Evolutionary conservation across 2,888 invertebrate genomes (phyloP), one percentile per base, ranked within the genome.

Genomic region (Punctoribates punctum): DNA sequence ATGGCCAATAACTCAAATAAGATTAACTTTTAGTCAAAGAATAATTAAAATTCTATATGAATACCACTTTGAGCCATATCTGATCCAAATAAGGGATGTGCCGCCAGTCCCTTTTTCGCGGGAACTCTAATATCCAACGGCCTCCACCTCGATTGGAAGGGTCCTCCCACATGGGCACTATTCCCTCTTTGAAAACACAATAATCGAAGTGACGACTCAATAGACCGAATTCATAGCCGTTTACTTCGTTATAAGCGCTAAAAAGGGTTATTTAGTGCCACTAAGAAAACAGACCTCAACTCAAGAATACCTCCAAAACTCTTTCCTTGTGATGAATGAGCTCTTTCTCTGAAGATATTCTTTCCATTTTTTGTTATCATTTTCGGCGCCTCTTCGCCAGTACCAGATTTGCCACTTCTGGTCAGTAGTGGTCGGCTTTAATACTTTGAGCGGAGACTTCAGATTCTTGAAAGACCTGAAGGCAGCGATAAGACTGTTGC

Each of bases 81-180:
- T 73, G n/a, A 73, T 73, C 48, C 46, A 73, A 73, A 48, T 46
- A 25, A 0, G 0, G 0, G 11, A 23, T 73, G 0, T 42, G 20
- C 8, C 23, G 11, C 48, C 27, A 48, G 17, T 73, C 73, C 25
- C 23, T 23, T 13, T 60, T 60, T 20, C 60, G 11, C 4, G 60
- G 60, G 42, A 73, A 73, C 20, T 42, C 48, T 46, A 73, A 42
- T 9, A 73, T 5, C 73, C 73, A 73, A 4, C 48, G 73, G 5
- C 73, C 73, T 17, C 73, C 73, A 13, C 17, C 23, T 0, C 23
- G n/a, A 13, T 73, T 73, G 1, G 23, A 8, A 11, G 46, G 13
- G 23, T 73, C 73, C 27, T 73, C 73, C 73, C 73, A 73, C 73
- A 73, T 73, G 25, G 73, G 73, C 15, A 46, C 46, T 8, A 73